Conservation (phyloP, 2,113 vertebrate species). For the Megalops atlanticus region DNA sequence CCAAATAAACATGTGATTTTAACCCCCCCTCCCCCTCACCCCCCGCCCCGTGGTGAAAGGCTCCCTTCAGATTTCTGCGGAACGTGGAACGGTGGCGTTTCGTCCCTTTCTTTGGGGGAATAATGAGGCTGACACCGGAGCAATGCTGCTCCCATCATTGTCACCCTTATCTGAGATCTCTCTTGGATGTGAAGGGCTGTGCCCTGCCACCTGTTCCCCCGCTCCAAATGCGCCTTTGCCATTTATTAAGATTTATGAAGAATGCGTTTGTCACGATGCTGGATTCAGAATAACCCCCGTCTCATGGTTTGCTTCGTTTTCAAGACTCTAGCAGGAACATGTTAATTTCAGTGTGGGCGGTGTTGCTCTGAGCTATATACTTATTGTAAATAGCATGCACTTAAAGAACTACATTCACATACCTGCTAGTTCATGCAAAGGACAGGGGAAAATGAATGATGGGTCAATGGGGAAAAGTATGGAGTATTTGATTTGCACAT, state of each 20-base stretch:
- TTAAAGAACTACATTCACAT: not conserved
- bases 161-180: conserved; percentile 53
- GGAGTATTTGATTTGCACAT: not conserved
- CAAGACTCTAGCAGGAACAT: not conserved
- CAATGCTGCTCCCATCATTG: conserved; percentile 50
- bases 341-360: not conserved
- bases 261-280: not conserved
- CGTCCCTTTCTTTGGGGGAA: conserved; percentile 31
- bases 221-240: conserved; percentile 20
- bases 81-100: conserved; percentile 31
- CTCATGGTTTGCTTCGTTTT: not conserved
- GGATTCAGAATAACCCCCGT: not conserved
- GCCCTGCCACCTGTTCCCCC: conserved; percentile 52
- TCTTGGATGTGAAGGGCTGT: conserved; percentile 49
- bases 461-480: not conserved
- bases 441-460: not conserved
- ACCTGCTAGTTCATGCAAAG: not conserved
- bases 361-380: not conserved
- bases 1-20: conserved; percentile 38
- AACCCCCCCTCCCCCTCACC: not conserved
- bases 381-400: not conserved
- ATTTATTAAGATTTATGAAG: conserved; percentile 34
- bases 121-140: conserved; percentile 44
- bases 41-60: not conserved
- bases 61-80: conserved; percentile 38